Evolutionary conservation across 2,797 vertebrate species (phyloP), one percentile per base, ranked within the genome.

Genomic region (Todus mexicanus): DNA sequence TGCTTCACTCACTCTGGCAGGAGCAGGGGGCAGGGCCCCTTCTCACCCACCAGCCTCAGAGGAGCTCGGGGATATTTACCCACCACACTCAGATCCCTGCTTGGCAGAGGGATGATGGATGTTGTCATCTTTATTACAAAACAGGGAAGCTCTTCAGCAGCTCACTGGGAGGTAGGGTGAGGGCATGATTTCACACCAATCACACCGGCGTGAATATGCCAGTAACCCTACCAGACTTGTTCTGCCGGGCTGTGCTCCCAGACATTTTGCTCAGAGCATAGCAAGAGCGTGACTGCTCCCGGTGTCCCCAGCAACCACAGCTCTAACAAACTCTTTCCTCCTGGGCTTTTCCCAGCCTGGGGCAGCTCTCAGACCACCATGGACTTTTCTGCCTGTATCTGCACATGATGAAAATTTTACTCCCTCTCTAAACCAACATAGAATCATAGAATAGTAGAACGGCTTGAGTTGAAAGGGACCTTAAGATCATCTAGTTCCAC

Each of bases 151-250:
- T 94, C 76, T 92, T 25, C 76, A 40, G 59, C 73, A 86, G 78
- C 95, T 93, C 83, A 6, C 89, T 81, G 92, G 95, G 94, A 96
- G 94, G 94, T 45, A 64, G 94, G 94, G 79, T 88, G 90, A 96
- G 91, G 95, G 77, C 91, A 91, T 93, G 92, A 93, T 94, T 90
- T 94, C 94, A 94, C 26, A 23, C 45, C 80, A 42, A 76, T 42
- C 76, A 21, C 88, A 64, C 72, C 1, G 1, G 54, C n/a, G 57
- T n/a, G 79, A 79, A 4, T 61, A 38, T 17, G 60, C 60, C 87
- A 74, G 68, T 64, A 84, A 77, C 88, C 93, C 91, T 70, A 80
- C 86, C 88, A 77, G 93, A 94, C 95, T 74, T 20, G 94, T 93
- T 96, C 86, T 90, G 81, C 86, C 0, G 1, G 90, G 93, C 91